A percentile compares a stretch with the other conserved stretches of the same genome.
Evolutionary conservation across 2,888 invertebrate genomes (phyloP).

Genomic region (Uropetala carovei): DNA sequence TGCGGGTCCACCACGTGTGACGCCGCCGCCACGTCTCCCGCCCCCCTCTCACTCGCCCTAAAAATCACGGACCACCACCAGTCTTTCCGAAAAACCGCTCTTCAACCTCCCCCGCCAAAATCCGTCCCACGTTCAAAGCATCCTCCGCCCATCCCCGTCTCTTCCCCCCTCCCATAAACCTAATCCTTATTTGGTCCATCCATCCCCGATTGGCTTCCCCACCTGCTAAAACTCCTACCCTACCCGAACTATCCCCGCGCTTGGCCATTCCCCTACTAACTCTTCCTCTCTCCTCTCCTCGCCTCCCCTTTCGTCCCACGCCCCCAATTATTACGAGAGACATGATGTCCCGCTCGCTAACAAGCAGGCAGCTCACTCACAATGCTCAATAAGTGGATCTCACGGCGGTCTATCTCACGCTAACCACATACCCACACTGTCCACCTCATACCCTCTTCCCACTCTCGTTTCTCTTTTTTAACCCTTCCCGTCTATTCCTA

Average conservation of each 20-base stretch:
- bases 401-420: neutral
- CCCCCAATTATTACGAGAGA: conserved; percentile 36
- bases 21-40: no score
- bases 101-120: no score
- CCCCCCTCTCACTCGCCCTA: no score
- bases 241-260: neutral
- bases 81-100: no score
- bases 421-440: neutral
- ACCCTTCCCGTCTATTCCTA: neutral
- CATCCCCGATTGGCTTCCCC: neutral
- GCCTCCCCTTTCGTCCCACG: neutral
- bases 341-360: conserved; percentile 39
- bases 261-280: neutral
- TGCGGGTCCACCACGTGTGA: no score
- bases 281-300: neutral
- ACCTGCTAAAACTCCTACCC: neutral
- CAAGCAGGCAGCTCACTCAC: conserved; percentile 12
- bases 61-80: no score
- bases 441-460: neutral
- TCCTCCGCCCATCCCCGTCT: neutral
- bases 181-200: neutral
- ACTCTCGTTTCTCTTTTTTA: neutral
- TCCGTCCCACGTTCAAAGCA: no score
- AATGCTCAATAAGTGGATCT: conserved; percentile 14
- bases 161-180: neutral